Base-by-base conservation (phyloP, 2,797 vertebrate species). In the Pangasius macronema region DNA sequence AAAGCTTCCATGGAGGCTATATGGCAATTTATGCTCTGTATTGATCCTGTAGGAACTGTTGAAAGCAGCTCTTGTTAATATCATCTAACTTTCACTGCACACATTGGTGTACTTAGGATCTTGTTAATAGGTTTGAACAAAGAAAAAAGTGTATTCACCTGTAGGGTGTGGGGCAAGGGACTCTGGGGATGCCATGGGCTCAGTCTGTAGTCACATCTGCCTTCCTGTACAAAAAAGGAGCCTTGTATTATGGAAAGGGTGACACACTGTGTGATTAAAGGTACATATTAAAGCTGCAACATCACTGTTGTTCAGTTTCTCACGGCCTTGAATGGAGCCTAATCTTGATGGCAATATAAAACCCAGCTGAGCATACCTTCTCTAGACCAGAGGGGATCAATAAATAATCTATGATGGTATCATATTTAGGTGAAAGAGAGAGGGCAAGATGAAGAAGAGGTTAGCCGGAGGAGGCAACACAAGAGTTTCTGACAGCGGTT, bases 111-210 rank as follows among this genome's bases (percentile, higher is more conserved):
- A 67, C 30, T 27, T 16, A 80, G 10, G 33, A 68, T 53, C 51
- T 57, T 3, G 16, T 33, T 75, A 63, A 76, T 83, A 36, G 30
- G 30, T 51, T 53, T 67, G 55, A 83, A 79, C 13, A 49, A 87
- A 18, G 30, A 2, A 39, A 46, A 84, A 46, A 72, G 49, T 68
- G 49, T 75, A 87, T 86, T 90, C 75, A 93, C 93, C 92, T 87
- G 86, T 82, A 59, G 86, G 81, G 65, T 86, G 89, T 86, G 87
- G 65, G 86, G 59, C 72, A 30, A 89, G 77, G 77, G 89, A 89
- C 84, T 91, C 88, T 72, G 87, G 85, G 76, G 93, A 90, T 79
- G 90, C 91, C 92, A 93, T 93, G 39, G 55, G 84, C 73, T 85
- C 85, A 80, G 87, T 86, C 84, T 85, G 70, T 73, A 83, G 88